Evolutionary conservation across 2,888 invertebrate genomes (phyloP), one percentile per base, ranked within the genome.

Genomic region (Mechanitis messenoides): DNA sequence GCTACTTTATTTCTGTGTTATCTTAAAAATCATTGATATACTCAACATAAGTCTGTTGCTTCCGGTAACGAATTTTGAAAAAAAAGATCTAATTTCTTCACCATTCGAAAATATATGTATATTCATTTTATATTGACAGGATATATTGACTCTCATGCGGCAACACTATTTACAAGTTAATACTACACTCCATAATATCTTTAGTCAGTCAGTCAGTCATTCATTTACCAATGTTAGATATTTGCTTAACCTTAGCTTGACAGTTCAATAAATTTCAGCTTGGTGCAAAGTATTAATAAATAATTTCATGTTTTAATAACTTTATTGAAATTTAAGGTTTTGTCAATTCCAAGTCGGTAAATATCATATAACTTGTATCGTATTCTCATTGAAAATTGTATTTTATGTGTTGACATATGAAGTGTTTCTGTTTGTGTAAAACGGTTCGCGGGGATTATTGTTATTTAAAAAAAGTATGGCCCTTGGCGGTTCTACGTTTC

Each of bases 401-500:
- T 9, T 38, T 53, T 56, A 61, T 62, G 68, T 73, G 70, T 73
- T 71, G 71, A 71, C 71, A 69, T 68, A 70, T 70, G 72, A 67
- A 64, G 70, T 70, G 65, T 66, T 65, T 63, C 67, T 69, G 66
- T 68, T 68, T 67, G 61, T 65, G 64, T 63, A 45, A 59, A 47
- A 58, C 38, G 33, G 64, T 59, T 64, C 66, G 64, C 67, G 64
- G 63, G 64, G 63, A 67, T 59, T 63, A 50, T 53, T 55, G 58
- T 20, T 54, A 35, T 64, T 46, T 46, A 33, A 20, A 31, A 55
- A 54, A 20, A 55, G 61, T 68, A 89, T 89, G 89, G 83, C 89
- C 70, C 74, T 90, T 65, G 86, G 89, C 63, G 84, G 85, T 53
- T 81, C 87, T 3, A 76, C 84, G 12, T 82, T 79, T 62, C 71